A percentile compares a stretch with the other conserved stretches of the same genome.
These are phyloP conservation scores for Tenodera sinensis DNA, from an alignment of 2,888 invertebrate species.

Conservation along the genomic window DNA sequence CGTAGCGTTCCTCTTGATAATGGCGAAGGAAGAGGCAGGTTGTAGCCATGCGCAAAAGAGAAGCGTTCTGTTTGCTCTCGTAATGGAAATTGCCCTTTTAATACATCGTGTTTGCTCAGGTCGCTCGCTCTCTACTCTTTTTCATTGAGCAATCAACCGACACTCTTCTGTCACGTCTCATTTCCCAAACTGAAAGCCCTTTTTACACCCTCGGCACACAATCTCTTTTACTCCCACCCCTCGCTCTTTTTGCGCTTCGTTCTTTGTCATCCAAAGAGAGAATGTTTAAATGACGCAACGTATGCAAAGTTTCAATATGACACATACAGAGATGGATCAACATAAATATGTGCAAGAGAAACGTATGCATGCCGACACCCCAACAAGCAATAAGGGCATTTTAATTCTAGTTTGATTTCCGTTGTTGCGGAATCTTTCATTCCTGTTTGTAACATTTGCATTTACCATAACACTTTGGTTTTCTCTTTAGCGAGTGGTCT, in stretches of 20 bases:
- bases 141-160: constrained; percentile 22
- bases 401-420: neutral
- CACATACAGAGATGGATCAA: neutral
- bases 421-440: neutral
- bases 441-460: neutral
- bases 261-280: neutral
- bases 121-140: constrained; percentile 3
- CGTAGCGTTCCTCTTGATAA: neutral
- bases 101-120: constrained; percentile 18
- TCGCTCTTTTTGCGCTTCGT: neutral
- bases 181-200: constrained; percentile 16
- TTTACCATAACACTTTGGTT: no score
- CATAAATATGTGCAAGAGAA: neutral
- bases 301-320: neutral
- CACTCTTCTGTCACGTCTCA: constrained; percentile 13
- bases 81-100: constrained; percentile 23
- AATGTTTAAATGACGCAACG: neutral
- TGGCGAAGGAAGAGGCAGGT: neutral
- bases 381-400: neutral
- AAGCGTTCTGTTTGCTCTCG: constrained; percentile 12
- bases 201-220: neutral
- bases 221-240: neutral
- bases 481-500: no score
- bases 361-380: neutral
- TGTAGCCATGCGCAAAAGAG: neutral